phyloP scores from a whole-genome alignment of 37 sponge, comb jelly and placozoan species.

The Haliclona indistincta region DNA sequence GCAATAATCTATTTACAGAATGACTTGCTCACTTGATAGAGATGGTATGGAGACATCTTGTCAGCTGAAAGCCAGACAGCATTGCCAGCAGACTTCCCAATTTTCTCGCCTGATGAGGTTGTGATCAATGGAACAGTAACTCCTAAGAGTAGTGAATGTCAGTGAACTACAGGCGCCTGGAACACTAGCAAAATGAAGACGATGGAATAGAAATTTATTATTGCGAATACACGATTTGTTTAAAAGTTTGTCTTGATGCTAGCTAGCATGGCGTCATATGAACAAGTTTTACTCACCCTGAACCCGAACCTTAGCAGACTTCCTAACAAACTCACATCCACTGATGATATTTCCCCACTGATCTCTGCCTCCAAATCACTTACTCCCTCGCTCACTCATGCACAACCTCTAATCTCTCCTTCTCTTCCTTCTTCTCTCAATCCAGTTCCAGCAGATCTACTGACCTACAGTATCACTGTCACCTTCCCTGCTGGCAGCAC shows the following conservation, averaged over 20 bases:
- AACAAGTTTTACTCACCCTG: too few species aligned
- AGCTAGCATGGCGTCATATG: too few species aligned
- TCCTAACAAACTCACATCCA: conserved; percentile 67
- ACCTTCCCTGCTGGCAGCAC: too few species aligned
- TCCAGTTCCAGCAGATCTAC: too few species aligned
- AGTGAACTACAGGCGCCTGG: not conserved
- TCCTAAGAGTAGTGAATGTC: conserved; percentile 17
- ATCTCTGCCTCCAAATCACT: conserved; percentile 87
- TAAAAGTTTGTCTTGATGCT: too few species aligned
- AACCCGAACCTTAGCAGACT: conserved; percentile 31
- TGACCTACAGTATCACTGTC: too few species aligned
- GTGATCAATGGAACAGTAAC: conserved; percentile 73
- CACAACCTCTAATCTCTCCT: too few species aligned
- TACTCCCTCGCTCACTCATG: too few species aligned
- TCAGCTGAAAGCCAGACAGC: conserved; percentile 75
- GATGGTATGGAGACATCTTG: conserved; percentile 58
- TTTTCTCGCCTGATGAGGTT: conserved; percentile 59
- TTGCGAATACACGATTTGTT: too few species aligned
- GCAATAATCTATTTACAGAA: not conserved
- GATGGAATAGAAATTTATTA: too few species aligned
- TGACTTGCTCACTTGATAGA: conserved; percentile 67
- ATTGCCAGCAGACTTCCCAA: conserved; percentile 77
- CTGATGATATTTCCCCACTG: conserved; percentile 86
- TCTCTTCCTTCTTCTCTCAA: too few species aligned
- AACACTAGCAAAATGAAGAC: too few species aligned